Evolutionary conservation across 92 coral and sea anemone species (phyloP), one percentile per base, ranked within the genome.

Genomic region (Meandrina meandrites): DNA sequence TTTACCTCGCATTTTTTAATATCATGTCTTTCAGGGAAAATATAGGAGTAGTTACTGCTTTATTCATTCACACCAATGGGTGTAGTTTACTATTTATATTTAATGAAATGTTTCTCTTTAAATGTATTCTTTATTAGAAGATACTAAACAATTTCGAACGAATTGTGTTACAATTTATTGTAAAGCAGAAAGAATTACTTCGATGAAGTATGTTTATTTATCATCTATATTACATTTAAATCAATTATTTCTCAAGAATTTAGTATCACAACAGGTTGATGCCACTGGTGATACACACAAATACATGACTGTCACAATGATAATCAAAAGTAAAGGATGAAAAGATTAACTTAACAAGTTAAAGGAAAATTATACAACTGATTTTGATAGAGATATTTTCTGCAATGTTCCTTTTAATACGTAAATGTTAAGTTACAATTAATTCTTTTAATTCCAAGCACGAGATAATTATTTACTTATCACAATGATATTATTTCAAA

Each of bases 1-100:
- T 2, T 6, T 40, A 40, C 45, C 6, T 48, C 53, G 14, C 53
- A 48, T 48, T 48, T 48, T 48, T 48, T 7, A 40, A 40, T 40
- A 48, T 48, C 14, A 8, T 66, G 71, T n/a, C 24, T 66, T 66
- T 66, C 71, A 66, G 31, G n/a, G 78, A 48, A 45, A 82, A 16
- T 73, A 35, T 19, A 50, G 47, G 68, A 82, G 35, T 72, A 31
- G 86, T 82, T 71, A 70, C 74, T 62, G 84, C 75, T 32, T 62
- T 36, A 73, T 2, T 34, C 19, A 34, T 56, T 28, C 17, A 11
- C 17, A 16, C 18, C 21, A 69, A 69, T 30, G 1, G 78, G 3
- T 37, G 15, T 1, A 73, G 48, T 15, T 70, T 3, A 31, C 19
- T 32, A 70, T 31, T 70, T 36, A 70, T 17, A 70, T 16, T 15